A percentile compares a stretch with the other conserved stretches of the same genome.
phyloP scores from a whole-genome alignment of 2,888 invertebrate genomes.

The Synergus umbraculus region DNA sequence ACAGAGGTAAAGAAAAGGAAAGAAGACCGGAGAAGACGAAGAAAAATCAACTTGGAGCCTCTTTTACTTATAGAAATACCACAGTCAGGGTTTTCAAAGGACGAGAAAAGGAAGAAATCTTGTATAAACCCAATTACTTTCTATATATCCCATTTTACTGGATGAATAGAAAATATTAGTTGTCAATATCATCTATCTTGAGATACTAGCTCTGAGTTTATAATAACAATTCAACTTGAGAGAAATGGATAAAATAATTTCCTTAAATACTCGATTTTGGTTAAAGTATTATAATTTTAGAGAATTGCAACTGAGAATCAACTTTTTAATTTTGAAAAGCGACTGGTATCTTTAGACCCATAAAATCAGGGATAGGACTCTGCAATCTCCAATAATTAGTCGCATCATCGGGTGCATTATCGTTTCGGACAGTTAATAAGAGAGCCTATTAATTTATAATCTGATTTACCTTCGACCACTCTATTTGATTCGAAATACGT shows the following conservation, averaged over 20 bases:
- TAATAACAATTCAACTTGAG: not conserved
- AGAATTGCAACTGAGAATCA: not conserved
- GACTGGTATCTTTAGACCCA: not conserved
- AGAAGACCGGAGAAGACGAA: not conserved
- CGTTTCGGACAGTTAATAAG: slow-evolving; percentile 18
- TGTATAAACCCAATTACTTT: slow-evolving; percentile 1
- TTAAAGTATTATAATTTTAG: not conserved
- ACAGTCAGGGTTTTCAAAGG: not conserved
- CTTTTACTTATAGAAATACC: slow-evolving; percentile 13
- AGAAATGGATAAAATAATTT: not conserved
- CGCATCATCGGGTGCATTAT: slow-evolving; percentile 28
- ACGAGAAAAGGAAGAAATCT: slow-evolving; percentile 4
- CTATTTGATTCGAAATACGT: slow-evolving; percentile 5
- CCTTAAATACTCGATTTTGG: no score
- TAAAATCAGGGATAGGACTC: not conserved
- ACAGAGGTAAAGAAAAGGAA: not conserved
- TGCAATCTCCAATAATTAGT: slow-evolving; percentile 19
- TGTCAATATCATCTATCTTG: not conserved
- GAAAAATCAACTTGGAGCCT: slow-evolving; percentile 6
- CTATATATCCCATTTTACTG: not conserved
- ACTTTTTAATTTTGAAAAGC: not conserved
- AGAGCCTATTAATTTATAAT: slow-evolving; percentile 34
- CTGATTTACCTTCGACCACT: slow-evolving; percentile 3
- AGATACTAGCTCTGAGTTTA: not conserved
- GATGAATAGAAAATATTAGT: not conserved